These are phyloP conservation scores for Lacerta agilis DNA, from an alignment of 2,797 vertebrate species.

Conservation along the genomic window DNA sequence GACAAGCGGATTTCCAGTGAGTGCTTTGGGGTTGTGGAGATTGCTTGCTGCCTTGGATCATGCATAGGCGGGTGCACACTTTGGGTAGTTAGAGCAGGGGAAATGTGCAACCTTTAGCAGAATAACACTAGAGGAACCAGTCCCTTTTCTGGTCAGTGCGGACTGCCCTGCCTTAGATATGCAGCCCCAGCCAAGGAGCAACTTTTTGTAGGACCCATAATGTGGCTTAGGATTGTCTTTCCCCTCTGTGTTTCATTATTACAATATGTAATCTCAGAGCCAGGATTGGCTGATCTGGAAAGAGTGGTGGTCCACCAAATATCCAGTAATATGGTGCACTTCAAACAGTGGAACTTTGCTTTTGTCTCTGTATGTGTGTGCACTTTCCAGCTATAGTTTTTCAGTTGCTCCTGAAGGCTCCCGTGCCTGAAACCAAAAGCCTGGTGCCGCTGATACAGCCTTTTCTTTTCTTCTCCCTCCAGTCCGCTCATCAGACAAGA, in stretches of 20 bases:
- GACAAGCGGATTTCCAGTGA: constrained; percentile 94
- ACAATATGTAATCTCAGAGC: too few relatives aligned
- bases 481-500: constrained; percentile 96
- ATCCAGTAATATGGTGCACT: fast-evolving
- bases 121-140: background rate
- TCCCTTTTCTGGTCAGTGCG: background rate
- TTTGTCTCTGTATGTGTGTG: background rate
- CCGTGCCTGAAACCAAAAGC: background rate
- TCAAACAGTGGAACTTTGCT: background rate
- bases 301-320: background rate
- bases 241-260: background rate
- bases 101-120: background rate
- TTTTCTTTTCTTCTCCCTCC: background rate
- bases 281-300: background rate
- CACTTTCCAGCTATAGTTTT: background rate
- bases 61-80: too few relatives aligned
- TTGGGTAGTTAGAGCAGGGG: background rate
- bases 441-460: background rate
- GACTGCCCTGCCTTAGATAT: background rate
- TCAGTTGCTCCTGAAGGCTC: background rate
- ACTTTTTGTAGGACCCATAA: background rate
- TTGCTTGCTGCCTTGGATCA: fast-evolving
- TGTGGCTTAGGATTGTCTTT: background rate
- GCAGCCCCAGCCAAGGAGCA: background rate
- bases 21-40: constrained; percentile 7